phyloP scores from a whole-genome alignment of 2,888 invertebrate species.

The Bellardia pandia region DNA sequence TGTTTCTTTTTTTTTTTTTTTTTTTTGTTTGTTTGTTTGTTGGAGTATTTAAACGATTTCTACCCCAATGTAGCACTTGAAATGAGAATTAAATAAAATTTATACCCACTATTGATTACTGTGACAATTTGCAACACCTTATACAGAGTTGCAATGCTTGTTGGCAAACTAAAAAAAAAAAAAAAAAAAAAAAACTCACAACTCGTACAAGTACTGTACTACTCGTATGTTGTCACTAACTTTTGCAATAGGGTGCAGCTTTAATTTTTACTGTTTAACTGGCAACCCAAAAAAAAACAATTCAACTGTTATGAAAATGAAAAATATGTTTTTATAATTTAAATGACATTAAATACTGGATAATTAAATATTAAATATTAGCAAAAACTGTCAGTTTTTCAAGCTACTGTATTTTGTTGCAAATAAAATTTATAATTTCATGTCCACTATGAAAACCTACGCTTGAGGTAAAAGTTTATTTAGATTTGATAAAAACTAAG shows the following conservation, averaged over 20 bases:
- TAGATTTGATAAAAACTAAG: conserved; percentile 14
- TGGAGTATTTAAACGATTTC: conserved; percentile 27
- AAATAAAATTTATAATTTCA: conserved; percentile 3
- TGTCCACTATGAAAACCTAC: conserved; percentile 38
- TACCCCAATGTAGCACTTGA: neutral
- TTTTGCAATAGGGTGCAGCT: conserved; percentile 68
- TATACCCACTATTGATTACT: conserved; percentile 69
- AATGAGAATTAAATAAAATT: conserved; percentile 50
- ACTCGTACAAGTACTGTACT: neutral
- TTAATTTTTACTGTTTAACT: conserved; percentile 29
- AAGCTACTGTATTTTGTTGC: conserved; percentile 53
- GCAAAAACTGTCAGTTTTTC: conserved; percentile 36
- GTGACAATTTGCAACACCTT: conserved; percentile 70
- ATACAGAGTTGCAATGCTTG: conserved; percentile 28
- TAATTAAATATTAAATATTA: conserved; percentile 66
- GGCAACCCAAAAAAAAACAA: neutral
- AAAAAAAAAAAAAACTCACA: neutral
- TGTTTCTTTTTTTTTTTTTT: neutral
- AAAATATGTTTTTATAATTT: conserved; percentile 59
- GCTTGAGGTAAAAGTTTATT: neutral
- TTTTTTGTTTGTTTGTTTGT: neutral
- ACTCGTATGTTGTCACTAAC: conserved; percentile 11
- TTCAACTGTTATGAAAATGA: conserved; percentile 21
- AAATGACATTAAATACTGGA: conserved; percentile 65
- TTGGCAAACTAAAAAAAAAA: conserved; percentile 10